Base-by-base conservation (phyloP, 2,888 invertebrate genomes). In the Alsophila aescularia region DNA sequence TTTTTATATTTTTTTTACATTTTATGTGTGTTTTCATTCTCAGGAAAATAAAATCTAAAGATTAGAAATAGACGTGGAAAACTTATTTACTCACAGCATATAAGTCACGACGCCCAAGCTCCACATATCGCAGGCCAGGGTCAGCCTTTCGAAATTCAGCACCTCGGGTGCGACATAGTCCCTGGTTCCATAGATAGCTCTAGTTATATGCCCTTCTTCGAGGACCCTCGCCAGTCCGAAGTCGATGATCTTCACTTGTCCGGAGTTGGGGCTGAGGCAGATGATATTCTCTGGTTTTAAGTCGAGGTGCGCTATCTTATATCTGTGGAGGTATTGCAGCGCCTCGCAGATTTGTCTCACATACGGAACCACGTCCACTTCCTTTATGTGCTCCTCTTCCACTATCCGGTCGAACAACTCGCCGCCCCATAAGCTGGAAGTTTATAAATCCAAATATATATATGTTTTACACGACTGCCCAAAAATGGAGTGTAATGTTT, bases 251-350 rank as follows among this genome's bases (percentile, higher is more conserved):
- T 98, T 98, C 62, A 98, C 96, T 75, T 94, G 94, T 87, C 97
- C 94, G 8, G 97, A 97, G 34, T 96, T 96, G 55, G 96, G 93
- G 3, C 96, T 96, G 47, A 96, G 93, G 83, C 98, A 98, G 93
- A 99, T 95, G 48, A 99, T 98, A 81, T 99, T 99, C 85, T 98
- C 98, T 0, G 98, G 98, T 93, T 98, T 98, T 57, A 98, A 86
- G 83, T 98, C 98, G 64, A 98, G 88, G 85, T 98, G 98, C 35
- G 97, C 96, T 55, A 98, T 94, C 62, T 94, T 94, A 72, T 95
- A 94, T 15, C 93, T 89, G 81, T 98, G 98, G 94, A 99, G 96
- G 77, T 97, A 98, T 44, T 94, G 93, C 3, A 98, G 96, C 1
- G 97, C 98, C 74, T 97, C 96, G 83, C 97, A 97, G 42, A 98